Evolutionary conservation across 2,113 vertebrate genomes (phyloP), one percentile per base, ranked within the genome.

Genomic region (Oriolus oriolus): DNA sequence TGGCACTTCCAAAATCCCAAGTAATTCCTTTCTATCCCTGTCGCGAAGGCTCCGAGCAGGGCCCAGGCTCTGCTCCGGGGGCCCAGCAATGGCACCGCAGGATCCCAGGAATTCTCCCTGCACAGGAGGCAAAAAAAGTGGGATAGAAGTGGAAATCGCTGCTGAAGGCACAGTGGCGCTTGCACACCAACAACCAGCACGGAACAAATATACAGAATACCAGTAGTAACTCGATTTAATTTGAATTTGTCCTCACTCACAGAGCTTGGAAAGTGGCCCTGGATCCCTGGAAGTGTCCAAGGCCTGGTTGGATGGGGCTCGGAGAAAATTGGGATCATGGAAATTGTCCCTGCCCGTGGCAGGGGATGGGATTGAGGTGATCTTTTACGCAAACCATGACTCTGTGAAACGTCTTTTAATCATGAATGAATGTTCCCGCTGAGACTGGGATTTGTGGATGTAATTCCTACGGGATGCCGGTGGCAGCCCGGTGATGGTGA

Each of bases 341-440:
- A 42, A 59, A 1, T 5, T 50, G 15, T 42, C 54, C 19, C 44
- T n/a, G 53, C 4, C 3, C 17, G 0, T 2, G 16, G 7, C n/a
- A 18, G 14, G 14, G 44, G 30, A 10, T 11, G 35, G 30, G 27
- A n/a, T 1, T 16, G 54, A 18, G 54, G 9, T 23, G 24, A 50
- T 15, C 8, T n/a, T 49, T 12, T n/a, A n/a, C 15, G 2, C 53
- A 22, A n/a, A 15, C 24, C 53, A 1, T 0, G 30, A 7, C 35
- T 42, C 54, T 11, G 18, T 5, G 19, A n/a, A 59, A 8, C 1
- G 9, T 6, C 22, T 41, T 49, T 24, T 2, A 10, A 30, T 19
- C 18, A 6, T 3, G 35, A 16, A 11, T 19, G 30, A 22, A 8
- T 8, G 3, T 24, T 13, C 79, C 18, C 11, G 44, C 8, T 39